Conservation (phyloP, 2,113 vertebrate genomes). For the Atrichornis clamosus region DNA sequence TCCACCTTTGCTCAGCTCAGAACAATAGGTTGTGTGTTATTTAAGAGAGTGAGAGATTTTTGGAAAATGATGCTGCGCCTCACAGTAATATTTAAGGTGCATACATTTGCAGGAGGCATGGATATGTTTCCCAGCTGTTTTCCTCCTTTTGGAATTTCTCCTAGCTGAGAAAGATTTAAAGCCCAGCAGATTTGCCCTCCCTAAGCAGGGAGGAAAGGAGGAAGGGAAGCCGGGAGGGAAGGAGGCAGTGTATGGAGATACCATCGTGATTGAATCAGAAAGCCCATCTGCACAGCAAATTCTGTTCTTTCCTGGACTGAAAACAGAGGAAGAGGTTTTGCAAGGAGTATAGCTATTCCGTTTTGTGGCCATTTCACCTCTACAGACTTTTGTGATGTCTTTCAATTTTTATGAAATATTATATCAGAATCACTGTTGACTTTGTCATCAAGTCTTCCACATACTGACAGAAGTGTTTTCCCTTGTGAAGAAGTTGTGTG, state of each 20-base stretch:
- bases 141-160: not conserved
- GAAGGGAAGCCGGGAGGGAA: not conserved
- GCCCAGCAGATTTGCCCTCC: not conserved
- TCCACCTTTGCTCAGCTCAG: constrained; percentile 55
- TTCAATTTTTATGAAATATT: not conserved
- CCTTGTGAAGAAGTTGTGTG: not conserved
- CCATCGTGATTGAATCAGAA: not conserved
- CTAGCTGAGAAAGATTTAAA: constrained; percentile 43
- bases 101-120: constrained; percentile 40
- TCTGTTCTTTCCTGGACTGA: not conserved
- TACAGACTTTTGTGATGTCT: not conserved
- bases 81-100: not conserved
- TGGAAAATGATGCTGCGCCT: constrained; percentile 28
- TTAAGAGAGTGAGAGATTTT: constrained; percentile 69
- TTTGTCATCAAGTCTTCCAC: not conserved
- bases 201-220: not conserved
- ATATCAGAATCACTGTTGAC: not conserved
- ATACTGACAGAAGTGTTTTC: not conserved
- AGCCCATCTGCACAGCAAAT: not conserved
- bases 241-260: not conserved
- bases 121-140: constrained; percentile 62
- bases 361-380: not conserved
- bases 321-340: not conserved
- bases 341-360: not conserved
- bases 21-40: constrained; percentile 56